phyloP scores from a whole-genome alignment of 2,888 invertebrate species.

The Myopa tessellatipennis region DNA sequence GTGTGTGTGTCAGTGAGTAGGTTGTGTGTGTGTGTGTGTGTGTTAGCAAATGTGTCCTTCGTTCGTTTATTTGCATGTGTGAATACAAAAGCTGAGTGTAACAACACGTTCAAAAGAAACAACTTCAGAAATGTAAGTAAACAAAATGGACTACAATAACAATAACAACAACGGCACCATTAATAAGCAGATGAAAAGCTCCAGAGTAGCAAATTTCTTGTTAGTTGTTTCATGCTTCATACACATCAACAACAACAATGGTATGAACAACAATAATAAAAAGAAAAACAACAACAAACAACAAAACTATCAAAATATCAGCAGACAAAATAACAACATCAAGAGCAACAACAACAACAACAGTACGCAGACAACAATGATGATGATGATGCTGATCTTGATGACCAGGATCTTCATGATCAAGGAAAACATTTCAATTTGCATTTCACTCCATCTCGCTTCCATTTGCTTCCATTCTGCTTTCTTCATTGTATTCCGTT shows the following conservation, averaged over 20 bases:
- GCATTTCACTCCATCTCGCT: background rate
- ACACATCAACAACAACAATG: background rate
- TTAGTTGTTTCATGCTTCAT: background rate
- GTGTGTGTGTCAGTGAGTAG: too few relatives aligned
- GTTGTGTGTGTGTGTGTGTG: too few relatives aligned
- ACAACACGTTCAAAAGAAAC: background rate
- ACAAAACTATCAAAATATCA: constrained; percentile 6
- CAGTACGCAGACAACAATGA: background rate
- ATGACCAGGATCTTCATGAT: background rate
- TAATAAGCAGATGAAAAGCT: background rate
- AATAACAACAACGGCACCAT: background rate
- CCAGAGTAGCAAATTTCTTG: background rate
- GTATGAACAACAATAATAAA: background rate
- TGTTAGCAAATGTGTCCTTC: background rate
- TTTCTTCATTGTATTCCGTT: too few relatives aligned
- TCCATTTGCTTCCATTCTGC: background rate
- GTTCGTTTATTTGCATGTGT: too few relatives aligned
- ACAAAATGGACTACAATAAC: background rate
- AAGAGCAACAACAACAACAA: background rate
- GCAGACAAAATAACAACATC: background rate
- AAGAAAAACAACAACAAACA: background rate
- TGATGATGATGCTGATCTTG: too few relatives aligned
- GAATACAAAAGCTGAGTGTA: background rate
- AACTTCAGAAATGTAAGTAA: background rate
- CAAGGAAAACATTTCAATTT: background rate